Evolutionary conservation across 2,113 vertebrate species (phyloP).

Genomic region (Fregata magnificens): DNA sequence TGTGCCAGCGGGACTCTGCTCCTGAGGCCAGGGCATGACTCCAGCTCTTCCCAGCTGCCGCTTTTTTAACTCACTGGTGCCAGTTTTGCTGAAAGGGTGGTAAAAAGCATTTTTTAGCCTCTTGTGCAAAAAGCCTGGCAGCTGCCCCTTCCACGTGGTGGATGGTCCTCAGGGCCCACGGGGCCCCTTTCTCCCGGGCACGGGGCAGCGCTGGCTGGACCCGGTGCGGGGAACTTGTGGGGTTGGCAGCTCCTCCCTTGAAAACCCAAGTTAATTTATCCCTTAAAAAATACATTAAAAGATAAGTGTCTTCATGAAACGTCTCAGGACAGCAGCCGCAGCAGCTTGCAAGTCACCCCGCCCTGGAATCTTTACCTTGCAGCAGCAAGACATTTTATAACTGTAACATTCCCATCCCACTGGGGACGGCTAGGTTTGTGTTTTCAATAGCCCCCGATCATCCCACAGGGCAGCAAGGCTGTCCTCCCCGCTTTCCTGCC

Average conservation of each 20-base stretch:
- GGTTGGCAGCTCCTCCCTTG: not conserved
- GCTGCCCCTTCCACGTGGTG: rapidly evolving
- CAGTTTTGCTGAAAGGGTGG: not conserved
- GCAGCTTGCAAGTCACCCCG: not conserved
- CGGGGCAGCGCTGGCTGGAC: rapidly evolving
- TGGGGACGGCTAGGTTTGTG: rapidly evolving
- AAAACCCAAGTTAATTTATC: not conserved
- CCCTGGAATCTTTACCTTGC: not conserved
- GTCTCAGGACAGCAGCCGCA: not conserved
- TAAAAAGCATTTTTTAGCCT: not conserved
- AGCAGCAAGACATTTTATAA: not conserved
- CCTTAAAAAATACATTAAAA: not conserved
- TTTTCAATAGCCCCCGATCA: not conserved
- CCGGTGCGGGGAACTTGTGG: rapidly evolving
- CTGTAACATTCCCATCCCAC: not conserved
- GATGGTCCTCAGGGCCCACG: rapidly evolving
- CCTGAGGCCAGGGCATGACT: not conserved
- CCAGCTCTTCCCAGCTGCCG: not conserved
- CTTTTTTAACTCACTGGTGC: not conserved
- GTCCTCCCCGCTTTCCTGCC: not conserved
- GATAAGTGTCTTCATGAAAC: not conserved
- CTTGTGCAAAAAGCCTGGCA: not conserved
- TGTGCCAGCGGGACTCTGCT: not conserved
- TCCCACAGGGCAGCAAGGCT: not conserved
- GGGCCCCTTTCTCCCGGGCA: rapidly evolving